Evolutionary conservation across 30 jellyfish, hydroid and myxozoan species (phyloP).

Genomic region (Clytia hemisphaerica): DNA sequence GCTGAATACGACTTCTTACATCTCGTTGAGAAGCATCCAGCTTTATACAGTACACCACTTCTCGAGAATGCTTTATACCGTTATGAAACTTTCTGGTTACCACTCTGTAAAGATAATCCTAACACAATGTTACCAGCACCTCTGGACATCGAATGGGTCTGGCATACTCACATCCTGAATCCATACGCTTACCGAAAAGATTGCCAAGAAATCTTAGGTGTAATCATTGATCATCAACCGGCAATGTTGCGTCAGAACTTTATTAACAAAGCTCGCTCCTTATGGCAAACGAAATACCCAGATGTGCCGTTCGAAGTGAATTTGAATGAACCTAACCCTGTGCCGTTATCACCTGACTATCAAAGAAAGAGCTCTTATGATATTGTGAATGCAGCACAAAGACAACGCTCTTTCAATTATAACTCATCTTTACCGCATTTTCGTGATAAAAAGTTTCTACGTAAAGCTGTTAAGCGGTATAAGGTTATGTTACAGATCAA

Average conservation of each 20-base stretch:
- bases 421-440: slow-evolving; percentile 75
- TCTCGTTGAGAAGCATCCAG: slow-evolving; percentile 21
- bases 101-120: slow-evolving; percentile 28
- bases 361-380: slow-evolving; percentile 27
- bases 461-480: slow-evolving; percentile 71
- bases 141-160: slow-evolving; percentile 47
- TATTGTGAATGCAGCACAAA: slow-evolving; percentile 43
- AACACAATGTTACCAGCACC: slow-evolving; percentile 26
- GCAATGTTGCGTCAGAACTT: slow-evolving; percentile 1
- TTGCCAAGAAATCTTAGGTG: slow-evolving; percentile 25
- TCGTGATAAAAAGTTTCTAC: slow-evolving; percentile 44
- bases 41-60: background rate
- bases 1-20: slow-evolving; percentile 39
- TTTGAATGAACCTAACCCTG: slow-evolving; percentile 47
- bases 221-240: slow-evolving; percentile 31
- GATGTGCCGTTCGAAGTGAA: slow-evolving; percentile 56
- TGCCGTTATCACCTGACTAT: slow-evolving; percentile 11
- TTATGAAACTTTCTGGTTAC: slow-evolving; percentile 40
- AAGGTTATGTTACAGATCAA: slow-evolving; percentile 46
- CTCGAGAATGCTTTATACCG: slow-evolving; percentile 35
- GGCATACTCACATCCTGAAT: slow-evolving; percentile 43
- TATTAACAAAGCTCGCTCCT: slow-evolving; percentile 20
- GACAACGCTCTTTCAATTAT: slow-evolving; percentile 64
- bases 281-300: slow-evolving; percentile 70
- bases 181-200: slow-evolving; percentile 32